phyloP scores from a whole-genome alignment of 1,140 invertebrate species.

The Anagrus nilaparvatae region DNA sequence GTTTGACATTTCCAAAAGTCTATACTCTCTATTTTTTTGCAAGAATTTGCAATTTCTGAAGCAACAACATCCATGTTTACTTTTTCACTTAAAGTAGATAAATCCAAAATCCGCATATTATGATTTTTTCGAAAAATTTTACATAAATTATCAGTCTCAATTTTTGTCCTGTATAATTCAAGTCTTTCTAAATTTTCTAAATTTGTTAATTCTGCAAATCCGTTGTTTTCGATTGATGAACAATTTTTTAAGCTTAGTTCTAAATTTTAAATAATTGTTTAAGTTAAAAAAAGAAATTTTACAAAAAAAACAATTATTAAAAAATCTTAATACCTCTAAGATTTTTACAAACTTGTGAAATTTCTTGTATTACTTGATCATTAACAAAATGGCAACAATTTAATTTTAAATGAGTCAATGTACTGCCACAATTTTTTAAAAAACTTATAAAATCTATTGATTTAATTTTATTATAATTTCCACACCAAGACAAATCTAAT shows the following conservation, averaged over 20 bases:
- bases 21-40: slow-evolving; percentile 57
- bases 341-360: slow-evolving; percentile 53
- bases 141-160: slow-evolving; percentile 52
- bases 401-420: slow-evolving; percentile 59
- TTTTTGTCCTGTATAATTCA: slow-evolving; percentile 66
- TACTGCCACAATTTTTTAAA: slow-evolving; percentile 51
- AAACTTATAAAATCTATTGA: slow-evolving; percentile 51
- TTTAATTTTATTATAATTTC: slow-evolving; percentile 55
- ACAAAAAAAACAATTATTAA: not conserved
- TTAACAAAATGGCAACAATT: slow-evolving; percentile 69
- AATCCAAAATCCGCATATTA: slow-evolving; percentile 60
- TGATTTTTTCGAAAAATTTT: slow-evolving; percentile 55
- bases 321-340: slow-evolving; percentile 51
- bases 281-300: not conserved
- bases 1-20: slow-evolving; percentile 79
- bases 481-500: slow-evolving; percentile 81
- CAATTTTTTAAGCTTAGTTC: slow-evolving; percentile 59
- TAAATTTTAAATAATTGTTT: slow-evolving; percentile 28
- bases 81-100: slow-evolving; percentile 46
- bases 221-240: slow-evolving; percentile 42
- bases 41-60: slow-evolving; percentile 51
- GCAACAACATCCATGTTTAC: slow-evolving; percentile 62
- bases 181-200: slow-evolving; percentile 58
- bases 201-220: slow-evolving; percentile 50
- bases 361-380: slow-evolving; percentile 47